A percentile compares a stretch with the other conserved stretches of the same genome.
These are phyloP conservation scores for Macrophya annulata DNA, from an alignment of 2,888 invertebrate genomes.

Conservation along the genomic window DNA sequence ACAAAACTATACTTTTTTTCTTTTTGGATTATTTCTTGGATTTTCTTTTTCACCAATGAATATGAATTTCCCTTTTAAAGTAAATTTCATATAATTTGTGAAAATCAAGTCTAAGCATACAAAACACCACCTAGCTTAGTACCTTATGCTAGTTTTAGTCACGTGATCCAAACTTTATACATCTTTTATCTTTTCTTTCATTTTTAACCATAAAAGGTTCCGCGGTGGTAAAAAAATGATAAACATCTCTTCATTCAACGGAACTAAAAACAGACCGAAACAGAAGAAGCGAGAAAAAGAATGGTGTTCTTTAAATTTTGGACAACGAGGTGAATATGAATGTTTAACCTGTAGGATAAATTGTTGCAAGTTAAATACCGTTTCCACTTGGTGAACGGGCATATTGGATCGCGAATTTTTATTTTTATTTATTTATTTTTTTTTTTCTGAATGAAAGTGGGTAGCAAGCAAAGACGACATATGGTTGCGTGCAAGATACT, in stretches of 20 bases:
- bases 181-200: too few relatives aligned
- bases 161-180: not conserved
- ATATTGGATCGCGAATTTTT: conserved; percentile 20
- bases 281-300: not conserved
- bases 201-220: not conserved
- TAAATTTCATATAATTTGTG: not conserved
- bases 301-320: not conserved
- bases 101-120: not conserved
- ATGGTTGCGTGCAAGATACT: conserved; percentile 18
- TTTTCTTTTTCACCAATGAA: not conserved
- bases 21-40: not conserved
- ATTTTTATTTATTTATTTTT: too few relatives aligned
- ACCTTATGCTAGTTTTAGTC: too few relatives aligned
- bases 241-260: not conserved
- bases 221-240: not conserved
- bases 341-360: not conserved
- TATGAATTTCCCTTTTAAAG: not conserved
- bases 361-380: not conserved
- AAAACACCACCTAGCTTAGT: too few relatives aligned
- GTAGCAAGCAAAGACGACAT: conserved; percentile 36
- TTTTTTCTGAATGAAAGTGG: conserved; percentile 45
- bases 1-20: too few relatives aligned
- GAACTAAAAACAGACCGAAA: too few relatives aligned
- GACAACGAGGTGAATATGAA: not conserved
- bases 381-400: not conserved